Evolutionary conservation across 1,140 invertebrate genomes (phyloP).

Genomic region (Drosophila lini): DNA sequence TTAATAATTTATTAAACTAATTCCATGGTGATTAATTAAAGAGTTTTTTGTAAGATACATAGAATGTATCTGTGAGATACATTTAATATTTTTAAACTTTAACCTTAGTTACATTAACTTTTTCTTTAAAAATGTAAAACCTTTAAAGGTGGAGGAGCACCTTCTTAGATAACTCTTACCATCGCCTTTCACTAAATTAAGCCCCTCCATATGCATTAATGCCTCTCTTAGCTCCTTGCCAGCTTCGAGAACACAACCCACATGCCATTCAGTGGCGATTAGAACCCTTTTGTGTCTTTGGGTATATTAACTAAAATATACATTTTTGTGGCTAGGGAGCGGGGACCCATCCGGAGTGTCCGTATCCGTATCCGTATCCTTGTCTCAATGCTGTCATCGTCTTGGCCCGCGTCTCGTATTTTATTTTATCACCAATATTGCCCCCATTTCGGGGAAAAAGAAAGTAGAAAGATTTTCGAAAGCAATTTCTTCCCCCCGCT

Average conservation of each 20-base stretch:
- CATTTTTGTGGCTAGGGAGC: constrained; percentile 16
- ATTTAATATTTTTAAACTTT: neutral
- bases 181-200: constrained; percentile 26
- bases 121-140: neutral
- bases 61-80: neutral
- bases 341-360: neutral
- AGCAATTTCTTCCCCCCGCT: constrained; percentile 28
- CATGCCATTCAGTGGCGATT: constrained; percentile 36
- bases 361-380: constrained; percentile 32
- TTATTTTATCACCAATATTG: constrained; percentile 81
- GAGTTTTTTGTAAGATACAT: neutral
- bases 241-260: neutral
- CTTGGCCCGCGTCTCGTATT: constrained; percentile 69
- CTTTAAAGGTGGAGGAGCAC: no score
- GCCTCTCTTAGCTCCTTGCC: neutral
- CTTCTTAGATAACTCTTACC: neutral
- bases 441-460: constrained; percentile 37
- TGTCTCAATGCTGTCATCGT: constrained; percentile 51
- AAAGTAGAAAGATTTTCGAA: constrained; percentile 25
- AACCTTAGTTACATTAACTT: neutral
- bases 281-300: constrained; percentile 44
- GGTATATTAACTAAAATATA: constrained; percentile 48
- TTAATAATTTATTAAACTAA: neutral
- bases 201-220: constrained; percentile 22
- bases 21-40: neutral